Evolutionary conservation across 2,113 vertebrate species (phyloP).

Genomic region (Cololabis saira): DNA sequence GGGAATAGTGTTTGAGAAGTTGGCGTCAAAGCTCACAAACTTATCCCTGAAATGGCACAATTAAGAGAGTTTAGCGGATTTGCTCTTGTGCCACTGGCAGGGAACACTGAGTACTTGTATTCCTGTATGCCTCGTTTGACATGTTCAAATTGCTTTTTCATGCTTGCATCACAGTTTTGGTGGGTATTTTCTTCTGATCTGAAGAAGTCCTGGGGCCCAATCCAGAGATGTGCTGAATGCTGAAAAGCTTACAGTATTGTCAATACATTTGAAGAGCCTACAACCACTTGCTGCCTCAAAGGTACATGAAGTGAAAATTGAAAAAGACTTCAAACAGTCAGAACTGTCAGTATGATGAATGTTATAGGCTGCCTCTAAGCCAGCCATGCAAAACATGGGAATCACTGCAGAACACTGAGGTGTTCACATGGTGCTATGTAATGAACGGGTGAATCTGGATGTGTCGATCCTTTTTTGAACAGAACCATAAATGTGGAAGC

Average conservation of each 20-base stretch:
- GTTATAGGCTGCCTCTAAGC: too few species aligned
- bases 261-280: conserved; percentile 67
- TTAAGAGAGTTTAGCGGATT: conserved; percentile 19
- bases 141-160: conserved; percentile 51
- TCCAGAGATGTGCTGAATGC: conserved; percentile 61
- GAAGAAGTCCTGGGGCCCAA: conserved; percentile 40
- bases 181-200: conserved; percentile 50
- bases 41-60: conserved; percentile 8
- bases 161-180: conserved; percentile 52
- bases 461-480: too few species aligned
- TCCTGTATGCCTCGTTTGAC: conserved; percentile 16
- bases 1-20: neutral
- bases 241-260: conserved; percentile 37
- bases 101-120: conserved; percentile 33
- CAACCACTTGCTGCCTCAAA: conserved; percentile 34
- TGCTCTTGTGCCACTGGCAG: conserved; percentile 27
- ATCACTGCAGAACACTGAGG: too few species aligned
- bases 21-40: neutral
- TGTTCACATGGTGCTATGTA: too few species aligned
- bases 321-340: conserved; percentile 47
- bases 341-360: conserved; percentile 13
- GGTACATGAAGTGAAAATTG: conserved; percentile 29
- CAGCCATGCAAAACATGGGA: too few species aligned
- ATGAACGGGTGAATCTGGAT: too few species aligned
- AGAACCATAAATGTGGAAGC: too few species aligned